These are phyloP conservation scores for Ploceus nigricollis DNA, from an alignment of 2,113 vertebrate species.

Conservation along the genomic window DNA sequence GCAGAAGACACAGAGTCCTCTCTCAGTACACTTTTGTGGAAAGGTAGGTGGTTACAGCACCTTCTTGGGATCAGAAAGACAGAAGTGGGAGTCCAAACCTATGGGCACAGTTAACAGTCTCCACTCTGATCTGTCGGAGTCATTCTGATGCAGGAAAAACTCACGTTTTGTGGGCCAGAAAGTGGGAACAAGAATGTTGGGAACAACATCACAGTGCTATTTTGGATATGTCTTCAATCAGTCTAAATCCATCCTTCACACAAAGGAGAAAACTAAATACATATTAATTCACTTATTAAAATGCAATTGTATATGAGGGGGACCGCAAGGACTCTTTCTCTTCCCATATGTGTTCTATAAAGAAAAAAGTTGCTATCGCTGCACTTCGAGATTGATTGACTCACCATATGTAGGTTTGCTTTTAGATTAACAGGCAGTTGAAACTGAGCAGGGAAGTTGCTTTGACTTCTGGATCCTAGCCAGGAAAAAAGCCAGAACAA, in stretches of 20 bases:
- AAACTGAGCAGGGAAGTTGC: not conserved
- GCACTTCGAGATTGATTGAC: slow-evolving; percentile 23
- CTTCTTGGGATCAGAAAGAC: not conserved
- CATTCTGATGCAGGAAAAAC: not conserved
- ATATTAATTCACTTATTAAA: slow-evolving; percentile 9
- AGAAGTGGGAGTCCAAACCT: not conserved
- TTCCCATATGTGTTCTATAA: slow-evolving; percentile 7
- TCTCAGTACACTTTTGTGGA: not conserved
- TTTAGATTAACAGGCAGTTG: slow-evolving; percentile 1
- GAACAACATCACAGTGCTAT: not conserved
- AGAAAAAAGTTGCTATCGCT: not conserved
- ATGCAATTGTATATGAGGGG: not conserved
- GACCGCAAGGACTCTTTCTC: not conserved
- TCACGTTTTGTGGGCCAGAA: not conserved
- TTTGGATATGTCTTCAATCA: not conserved
- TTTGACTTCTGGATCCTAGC: not conserved
- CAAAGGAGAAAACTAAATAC: slow-evolving; percentile 9
- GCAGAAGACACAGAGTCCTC: not conserved
- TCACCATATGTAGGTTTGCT: slow-evolving; percentile 25
- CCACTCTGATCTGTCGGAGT: not conserved
- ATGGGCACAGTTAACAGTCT: not conserved
- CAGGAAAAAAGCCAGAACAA: not conserved
- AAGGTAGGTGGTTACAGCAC: not conserved
- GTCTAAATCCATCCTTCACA: not conserved
- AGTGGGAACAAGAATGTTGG: not conserved